Percentiles rank a stretch among this genome's conserved stretches.
phyloP scores from a whole-genome alignment of 53 echinoderm and acorn worm genomes.

The Temnopleurus reevesii region DNA sequence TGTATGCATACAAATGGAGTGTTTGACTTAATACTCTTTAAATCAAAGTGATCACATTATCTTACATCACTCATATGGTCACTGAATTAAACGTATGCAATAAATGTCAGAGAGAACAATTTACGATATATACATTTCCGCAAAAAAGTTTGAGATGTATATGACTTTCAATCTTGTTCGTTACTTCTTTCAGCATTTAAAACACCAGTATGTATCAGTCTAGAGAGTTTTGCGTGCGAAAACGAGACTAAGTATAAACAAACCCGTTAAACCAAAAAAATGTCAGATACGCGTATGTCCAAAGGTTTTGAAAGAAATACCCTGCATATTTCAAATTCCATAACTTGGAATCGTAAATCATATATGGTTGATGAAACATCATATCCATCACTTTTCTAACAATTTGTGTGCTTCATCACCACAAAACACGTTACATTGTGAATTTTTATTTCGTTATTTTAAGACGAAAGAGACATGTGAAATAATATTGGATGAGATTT shows the following conservation, averaged over 20 bases:
- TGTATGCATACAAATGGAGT: too few species aligned
- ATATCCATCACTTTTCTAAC: neutral
- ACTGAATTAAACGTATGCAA: neutral
- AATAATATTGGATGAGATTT: too few species aligned
- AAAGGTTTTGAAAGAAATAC: neutral
- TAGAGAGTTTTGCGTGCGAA: neutral
- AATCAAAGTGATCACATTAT: too few species aligned
- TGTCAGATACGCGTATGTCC: neutral
- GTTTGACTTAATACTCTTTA: too few species aligned
- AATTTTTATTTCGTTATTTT: too few species aligned
- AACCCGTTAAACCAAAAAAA: neutral
- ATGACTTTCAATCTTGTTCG: too few species aligned
- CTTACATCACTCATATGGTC: too few species aligned
- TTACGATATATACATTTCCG: neutral
- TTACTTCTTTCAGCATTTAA: neutral
- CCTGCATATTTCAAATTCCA: neutral
- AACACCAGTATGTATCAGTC: too few species aligned
- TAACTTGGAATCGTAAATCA: neutral
- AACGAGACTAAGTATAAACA: conserved; percentile 5
- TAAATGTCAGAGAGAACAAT: too few species aligned
- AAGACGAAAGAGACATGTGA: too few species aligned
- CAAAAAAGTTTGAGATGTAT: neutral
- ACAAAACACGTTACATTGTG: too few species aligned
- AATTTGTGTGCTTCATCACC: too few species aligned
- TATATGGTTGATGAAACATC: neutral